phyloP scores from a whole-genome alignment of 2,888 invertebrate genomes.

The Agrotis segetum region DNA sequence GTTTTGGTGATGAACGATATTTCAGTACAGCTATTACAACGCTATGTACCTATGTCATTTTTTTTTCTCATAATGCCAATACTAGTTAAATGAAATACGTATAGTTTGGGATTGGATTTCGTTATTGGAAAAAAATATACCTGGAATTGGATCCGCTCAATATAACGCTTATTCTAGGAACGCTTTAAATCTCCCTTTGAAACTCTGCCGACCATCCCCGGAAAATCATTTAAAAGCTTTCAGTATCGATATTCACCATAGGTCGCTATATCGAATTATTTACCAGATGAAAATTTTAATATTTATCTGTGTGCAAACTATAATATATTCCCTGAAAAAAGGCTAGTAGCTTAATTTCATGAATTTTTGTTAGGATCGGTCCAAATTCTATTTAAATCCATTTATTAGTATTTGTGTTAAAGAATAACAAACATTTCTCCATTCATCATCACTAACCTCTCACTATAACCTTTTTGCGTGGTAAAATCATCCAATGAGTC shows the following conservation, averaged over 20 bases:
- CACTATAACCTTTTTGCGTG: too few species aligned
- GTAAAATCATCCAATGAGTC: too few species aligned
- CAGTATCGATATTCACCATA: background rate
- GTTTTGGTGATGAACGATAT: too few species aligned
- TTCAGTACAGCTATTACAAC: too few species aligned
- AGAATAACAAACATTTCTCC: too few species aligned
- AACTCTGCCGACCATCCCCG: background rate
- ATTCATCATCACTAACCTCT: too few species aligned
- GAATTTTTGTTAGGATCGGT: too few species aligned
- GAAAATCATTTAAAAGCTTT: slow-evolving; percentile 1
- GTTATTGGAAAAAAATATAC: background rate
- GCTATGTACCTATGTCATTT: background rate
- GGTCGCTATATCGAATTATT: background rate
- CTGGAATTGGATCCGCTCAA: background rate
- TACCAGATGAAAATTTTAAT: background rate
- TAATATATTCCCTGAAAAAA: background rate
- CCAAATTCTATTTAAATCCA: too few species aligned
- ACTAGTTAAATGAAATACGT: background rate
- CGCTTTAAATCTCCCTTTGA: background rate
- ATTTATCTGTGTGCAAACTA: slow-evolving; percentile 1
- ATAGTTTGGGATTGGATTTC: background rate
- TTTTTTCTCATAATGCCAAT: background rate
- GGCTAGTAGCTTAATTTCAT: too few species aligned
- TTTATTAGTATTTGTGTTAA: too few species aligned
- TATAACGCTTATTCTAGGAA: background rate